These are phyloP conservation scores for Acleris literana DNA, from an alignment of 2,888 invertebrate species.

Conservation along the genomic window DNA sequence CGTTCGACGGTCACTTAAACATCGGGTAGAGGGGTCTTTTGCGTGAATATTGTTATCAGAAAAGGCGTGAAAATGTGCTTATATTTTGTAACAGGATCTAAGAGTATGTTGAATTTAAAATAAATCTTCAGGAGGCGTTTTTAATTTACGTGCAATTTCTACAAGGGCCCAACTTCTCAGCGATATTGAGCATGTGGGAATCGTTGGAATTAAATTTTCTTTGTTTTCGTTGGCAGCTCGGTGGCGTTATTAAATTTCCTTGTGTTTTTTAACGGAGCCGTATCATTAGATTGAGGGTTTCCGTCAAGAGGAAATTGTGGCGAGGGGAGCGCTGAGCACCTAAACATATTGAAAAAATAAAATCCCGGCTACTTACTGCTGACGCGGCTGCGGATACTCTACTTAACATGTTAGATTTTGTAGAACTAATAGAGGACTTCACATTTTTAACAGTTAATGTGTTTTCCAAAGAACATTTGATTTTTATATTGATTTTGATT, in stretches of 20 bases:
- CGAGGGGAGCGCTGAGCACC: constrained; percentile 77
- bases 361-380: constrained; percentile 75
- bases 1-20: constrained; percentile 39
- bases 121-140: constrained; percentile 43
- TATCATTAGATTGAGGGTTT: constrained; percentile 84
- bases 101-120: constrained; percentile 3
- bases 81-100: background rate
- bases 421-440: background rate
- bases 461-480: too few relatives aligned
- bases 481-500: too few relatives aligned
- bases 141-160: constrained; percentile 61
- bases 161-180: constrained; percentile 69
- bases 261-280: constrained; percentile 84
- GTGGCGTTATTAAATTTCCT: constrained; percentile 83
- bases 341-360: constrained; percentile 84
- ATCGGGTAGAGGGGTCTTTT: constrained; percentile 6
- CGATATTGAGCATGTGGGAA: constrained; percentile 82
- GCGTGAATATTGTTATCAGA: background rate
- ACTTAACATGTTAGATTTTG: constrained; percentile 38
- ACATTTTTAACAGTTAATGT: background rate
- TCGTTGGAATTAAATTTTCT: constrained; percentile 82
- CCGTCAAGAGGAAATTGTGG: constrained; percentile 84
- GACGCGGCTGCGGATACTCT: constrained; percentile 57
- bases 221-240: constrained; percentile 74
- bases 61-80: constrained; percentile 31